Evolutionary conservation across 2,797 vertebrate species (phyloP).

Genomic region (Neosilurus mollespiculum): DNA sequence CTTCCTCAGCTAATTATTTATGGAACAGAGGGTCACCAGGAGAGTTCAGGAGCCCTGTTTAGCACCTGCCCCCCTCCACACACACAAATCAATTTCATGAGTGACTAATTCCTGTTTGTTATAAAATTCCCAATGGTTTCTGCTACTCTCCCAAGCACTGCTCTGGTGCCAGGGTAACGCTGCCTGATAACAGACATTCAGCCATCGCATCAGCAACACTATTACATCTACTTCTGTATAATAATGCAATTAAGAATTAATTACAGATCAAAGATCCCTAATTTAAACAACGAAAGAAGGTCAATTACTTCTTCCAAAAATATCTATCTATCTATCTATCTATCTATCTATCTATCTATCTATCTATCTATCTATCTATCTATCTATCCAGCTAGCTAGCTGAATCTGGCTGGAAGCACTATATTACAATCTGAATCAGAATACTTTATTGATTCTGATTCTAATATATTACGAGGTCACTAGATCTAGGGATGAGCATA

Average conservation of each 20-base stretch:
- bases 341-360: background rate
- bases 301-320: background rate
- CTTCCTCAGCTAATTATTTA: constrained; percentile 12
- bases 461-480: too few relatives aligned
- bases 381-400: background rate
- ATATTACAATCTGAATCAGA: too few relatives aligned
- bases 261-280: background rate
- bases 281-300: background rate
- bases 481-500: too few relatives aligned
- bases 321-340: background rate
- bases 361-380: background rate
- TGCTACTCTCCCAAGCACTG: constrained; percentile 44
- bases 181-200: constrained; percentile 58
- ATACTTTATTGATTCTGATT: too few relatives aligned
- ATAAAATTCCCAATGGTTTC: constrained; percentile 66
- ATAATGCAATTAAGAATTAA: background rate
- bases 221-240: background rate
- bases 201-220: constrained; percentile 45
- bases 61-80: constrained; percentile 32
- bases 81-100: constrained; percentile 75
- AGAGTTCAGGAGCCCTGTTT: constrained; percentile 19
- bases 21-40: constrained; percentile 45
- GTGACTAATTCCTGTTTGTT: constrained; percentile 75
- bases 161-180: constrained; percentile 58
- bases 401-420: too few relatives aligned